Conservation (phyloP, 2,797 vertebrate species). For the Acipenser ruthenus region DNA sequence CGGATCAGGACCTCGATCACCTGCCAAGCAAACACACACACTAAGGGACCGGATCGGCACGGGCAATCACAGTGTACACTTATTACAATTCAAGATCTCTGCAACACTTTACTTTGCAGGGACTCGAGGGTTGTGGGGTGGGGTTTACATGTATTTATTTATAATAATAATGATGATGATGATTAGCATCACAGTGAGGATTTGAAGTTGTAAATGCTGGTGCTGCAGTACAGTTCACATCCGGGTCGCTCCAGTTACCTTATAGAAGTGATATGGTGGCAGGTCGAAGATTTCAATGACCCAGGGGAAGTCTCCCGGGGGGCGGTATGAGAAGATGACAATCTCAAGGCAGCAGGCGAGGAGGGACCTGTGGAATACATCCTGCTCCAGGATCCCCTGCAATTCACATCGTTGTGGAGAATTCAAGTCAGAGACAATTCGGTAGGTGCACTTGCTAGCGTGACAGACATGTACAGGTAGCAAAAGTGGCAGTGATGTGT, state of each 20-base stretch:
- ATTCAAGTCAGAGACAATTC: neutral
- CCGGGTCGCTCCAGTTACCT: constrained; percentile 51
- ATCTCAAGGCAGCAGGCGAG: constrained; percentile 86
- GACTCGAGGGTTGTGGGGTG: no score
- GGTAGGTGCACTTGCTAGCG: neutral
- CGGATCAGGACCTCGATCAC: constrained; percentile 84
- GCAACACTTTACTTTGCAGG: no score
- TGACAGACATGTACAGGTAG: neutral
- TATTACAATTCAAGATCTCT: neutral
- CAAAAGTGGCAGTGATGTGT: neutral
- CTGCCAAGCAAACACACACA: constrained; percentile 37
- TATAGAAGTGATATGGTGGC: constrained; percentile 86
- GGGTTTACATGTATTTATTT: no score
- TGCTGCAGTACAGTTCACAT: no score
- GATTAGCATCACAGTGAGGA: no score
- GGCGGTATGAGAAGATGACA: constrained; percentile 78
- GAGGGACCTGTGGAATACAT: constrained; percentile 83
- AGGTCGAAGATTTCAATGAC: constrained; percentile 75
- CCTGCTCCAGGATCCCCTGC: constrained; percentile 82
- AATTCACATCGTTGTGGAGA: constrained; percentile 21
- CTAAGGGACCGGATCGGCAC: neutral
- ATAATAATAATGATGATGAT: no score
- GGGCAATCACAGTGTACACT: neutral
- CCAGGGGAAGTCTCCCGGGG: constrained; percentile 77
- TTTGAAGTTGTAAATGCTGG: no score